Evolutionary conservation across 2,797 vertebrate species (phyloP).

Genomic region (Hippocampus kuda): DNA sequence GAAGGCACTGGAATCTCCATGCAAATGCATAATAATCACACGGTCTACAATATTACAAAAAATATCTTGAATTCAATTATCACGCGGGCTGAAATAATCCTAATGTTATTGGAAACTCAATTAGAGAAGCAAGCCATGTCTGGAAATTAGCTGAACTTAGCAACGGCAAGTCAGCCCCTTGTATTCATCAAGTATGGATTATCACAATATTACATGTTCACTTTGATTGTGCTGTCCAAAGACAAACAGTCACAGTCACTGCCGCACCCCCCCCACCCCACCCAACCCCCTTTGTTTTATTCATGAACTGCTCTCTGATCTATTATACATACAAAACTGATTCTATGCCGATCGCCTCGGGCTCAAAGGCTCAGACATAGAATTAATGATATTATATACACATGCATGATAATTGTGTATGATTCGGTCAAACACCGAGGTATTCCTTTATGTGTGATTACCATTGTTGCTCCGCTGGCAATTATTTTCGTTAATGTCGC

Average conservation of each 20-base stretch:
- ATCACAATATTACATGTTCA: constrained; percentile 99
- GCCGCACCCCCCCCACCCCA: constrained; percentile 74
- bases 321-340: constrained; percentile 99
- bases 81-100: constrained; percentile 97
- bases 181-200: constrained; percentile 99
- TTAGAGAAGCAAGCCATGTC: constrained; percentile 97
- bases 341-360: constrained; percentile 86
- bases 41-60: constrained; percentile 96
- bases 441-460: constrained; percentile 74
- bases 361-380: constrained; percentile 89
- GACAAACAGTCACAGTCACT: constrained; percentile 95
- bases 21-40: constrained; percentile 98
- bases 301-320: constrained; percentile 99
- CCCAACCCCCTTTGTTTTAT: constrained; percentile 97
- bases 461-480: constrained; percentile 60
- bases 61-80: constrained; percentile 99
- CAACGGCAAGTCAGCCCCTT: constrained; percentile 94
- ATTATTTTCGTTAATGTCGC: constrained; percentile 67
- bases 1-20: constrained; percentile 92
- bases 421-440: constrained; percentile 89
- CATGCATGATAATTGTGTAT: constrained; percentile 98
- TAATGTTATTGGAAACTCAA: constrained; percentile 99
- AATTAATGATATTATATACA: constrained; percentile 99
- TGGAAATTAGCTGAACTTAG: constrained; percentile 99
- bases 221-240: constrained; percentile 98